phyloP scores from a whole-genome alignment of 64 coral and sea anemone species.

The Stichodactyla helianthus region DNA sequence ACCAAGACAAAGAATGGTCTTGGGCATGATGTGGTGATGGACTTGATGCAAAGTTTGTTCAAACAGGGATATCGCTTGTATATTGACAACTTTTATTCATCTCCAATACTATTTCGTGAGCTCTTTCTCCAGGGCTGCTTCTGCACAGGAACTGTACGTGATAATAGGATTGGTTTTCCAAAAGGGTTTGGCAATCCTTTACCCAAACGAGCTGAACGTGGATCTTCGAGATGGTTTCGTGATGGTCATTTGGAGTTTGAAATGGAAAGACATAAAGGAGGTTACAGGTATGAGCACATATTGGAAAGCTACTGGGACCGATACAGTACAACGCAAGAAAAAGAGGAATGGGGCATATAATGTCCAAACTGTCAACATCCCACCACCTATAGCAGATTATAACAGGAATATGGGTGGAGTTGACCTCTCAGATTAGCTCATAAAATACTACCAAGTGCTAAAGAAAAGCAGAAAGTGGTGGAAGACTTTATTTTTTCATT shows the following conservation, averaged over 20 bases:
- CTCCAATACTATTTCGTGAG: too few species aligned
- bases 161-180: too few species aligned
- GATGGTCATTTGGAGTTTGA: slow-evolving; percentile 42
- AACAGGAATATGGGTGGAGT: slow-evolving; percentile 54
- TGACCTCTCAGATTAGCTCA: slow-evolving; percentile 53
- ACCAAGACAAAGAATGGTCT: too few species aligned
- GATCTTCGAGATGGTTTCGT: slow-evolving; percentile 53
- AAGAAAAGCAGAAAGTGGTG: slow-evolving; percentile 52
- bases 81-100: too few species aligned
- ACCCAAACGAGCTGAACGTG: slow-evolving; percentile 16
- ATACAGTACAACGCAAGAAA: slow-evolving; percentile 29
- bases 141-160: too few species aligned
- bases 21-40: too few species aligned
- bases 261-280: slow-evolving; percentile 50
- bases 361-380: slow-evolving; percentile 31
- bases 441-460: slow-evolving; percentile 37
- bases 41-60: too few species aligned
- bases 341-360: not conserved
- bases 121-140: too few species aligned
- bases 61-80: too few species aligned
- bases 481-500: slow-evolving; percentile 37
- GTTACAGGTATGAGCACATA: slow-evolving; percentile 40
- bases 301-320: slow-evolving; percentile 47
- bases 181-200: too few species aligned
- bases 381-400: slow-evolving; percentile 41